Base-by-base conservation (phyloP, 2,888 invertebrate genomes). In the Pseudoips prasinana region DNA sequence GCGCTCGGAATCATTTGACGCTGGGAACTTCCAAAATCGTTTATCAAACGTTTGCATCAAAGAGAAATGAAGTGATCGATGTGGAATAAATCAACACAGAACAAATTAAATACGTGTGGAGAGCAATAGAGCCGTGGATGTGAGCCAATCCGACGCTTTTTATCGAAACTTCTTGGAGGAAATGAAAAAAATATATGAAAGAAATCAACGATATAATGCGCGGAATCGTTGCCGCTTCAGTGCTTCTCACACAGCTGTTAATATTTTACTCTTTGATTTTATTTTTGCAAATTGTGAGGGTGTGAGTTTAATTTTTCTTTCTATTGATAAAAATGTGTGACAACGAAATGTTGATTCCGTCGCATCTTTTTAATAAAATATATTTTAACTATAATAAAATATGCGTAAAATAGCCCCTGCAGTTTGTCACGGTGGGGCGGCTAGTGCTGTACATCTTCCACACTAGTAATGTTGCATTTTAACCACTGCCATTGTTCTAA, bases 61-160 rank as follows among this genome's bases (percentile, higher is more conserved):
- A 76, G 64, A 62, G 65, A 61, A 71, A 72, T 67, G 64, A 66
- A 72, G 66, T 69, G 70, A 74, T 76, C 67, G 69, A 67, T 69
- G 65, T 56, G 69, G 67, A 77, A 79, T 71, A 72, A 80, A 81
- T 76, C 75, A 77, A 80, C 76, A 71, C 61, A 58, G 71, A 74
- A 70, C 66, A 76, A 78, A 81, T 82, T 76, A 78, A 81, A 76
- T 73, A 73, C 73, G 68, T 73, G 67, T 76, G 68, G 68, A 60
- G 55, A 73, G 64, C 67, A 66, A 74, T 73, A 68, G 70, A 73
- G 67, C 64, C 55, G 60, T 58, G 41, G 43, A 62, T 64, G 62
- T 62, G 71, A 69, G 66, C 61, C 68, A 66, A 73, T 67, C 55
- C 58, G 41, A 46, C 49, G 61, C 45, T 62, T 63, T 64, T 63